phyloP scores from a whole-genome alignment of 1,140 invertebrate species.

The Saccostrea echinata region DNA sequence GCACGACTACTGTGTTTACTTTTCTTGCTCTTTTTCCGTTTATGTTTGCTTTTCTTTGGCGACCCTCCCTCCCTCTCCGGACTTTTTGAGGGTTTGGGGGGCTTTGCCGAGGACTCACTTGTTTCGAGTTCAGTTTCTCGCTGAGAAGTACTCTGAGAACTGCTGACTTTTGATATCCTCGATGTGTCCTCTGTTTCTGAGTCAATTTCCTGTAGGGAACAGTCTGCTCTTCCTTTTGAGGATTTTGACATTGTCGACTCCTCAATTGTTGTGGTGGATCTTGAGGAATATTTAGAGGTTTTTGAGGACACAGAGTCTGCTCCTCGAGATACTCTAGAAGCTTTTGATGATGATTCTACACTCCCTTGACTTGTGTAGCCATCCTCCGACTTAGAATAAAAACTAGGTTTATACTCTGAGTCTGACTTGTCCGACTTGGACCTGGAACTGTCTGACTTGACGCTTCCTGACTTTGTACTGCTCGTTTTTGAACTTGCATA shows the following conservation, averaged over 20 bases:
- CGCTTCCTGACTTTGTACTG: not conserved
- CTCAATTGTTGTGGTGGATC: not conserved
- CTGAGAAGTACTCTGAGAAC: conserved; percentile 3
- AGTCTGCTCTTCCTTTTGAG: conserved; percentile 36
- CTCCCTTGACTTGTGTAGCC: conserved; percentile 37
- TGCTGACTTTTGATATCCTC: conserved; percentile 22
- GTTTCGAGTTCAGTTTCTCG: conserved; percentile 29
- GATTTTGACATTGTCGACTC: not conserved
- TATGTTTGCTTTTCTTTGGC: conserved; percentile 28
- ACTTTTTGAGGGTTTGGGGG: not conserved
- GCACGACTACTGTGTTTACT: conserved; percentile 11
- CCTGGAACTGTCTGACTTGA: not conserved
- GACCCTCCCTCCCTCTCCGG: not conserved
- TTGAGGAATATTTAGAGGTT: conserved; percentile 17
- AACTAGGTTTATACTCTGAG: not conserved
- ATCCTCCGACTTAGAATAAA: conserved; percentile 29
- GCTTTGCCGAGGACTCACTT: not conserved
- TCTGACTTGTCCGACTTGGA: conserved; percentile 18
- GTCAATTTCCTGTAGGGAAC: conserved; percentile 45
- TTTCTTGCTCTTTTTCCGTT: conserved; percentile 43
- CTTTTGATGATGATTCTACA: not conserved
- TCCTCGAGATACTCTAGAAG: conserved; percentile 31
- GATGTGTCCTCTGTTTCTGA: conserved; percentile 24
- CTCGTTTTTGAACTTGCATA: conserved; percentile 19
- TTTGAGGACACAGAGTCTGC: not conserved